These are phyloP conservation scores for Platypus cylindrus DNA, from an alignment of 2,888 invertebrate species.

Conservation along the genomic window DNA sequence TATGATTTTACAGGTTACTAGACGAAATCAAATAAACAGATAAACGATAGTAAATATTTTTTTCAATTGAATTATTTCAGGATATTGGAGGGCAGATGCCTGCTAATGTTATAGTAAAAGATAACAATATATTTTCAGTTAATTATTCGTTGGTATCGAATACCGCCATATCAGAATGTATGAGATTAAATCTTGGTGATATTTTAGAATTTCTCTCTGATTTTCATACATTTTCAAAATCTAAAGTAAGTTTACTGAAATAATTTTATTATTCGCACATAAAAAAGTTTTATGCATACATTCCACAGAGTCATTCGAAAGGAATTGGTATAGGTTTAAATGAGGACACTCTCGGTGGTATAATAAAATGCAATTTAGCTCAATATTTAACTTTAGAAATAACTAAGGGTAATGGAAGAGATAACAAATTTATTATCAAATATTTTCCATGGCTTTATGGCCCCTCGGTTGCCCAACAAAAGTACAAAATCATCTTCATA, in stretches of 20 bases:
- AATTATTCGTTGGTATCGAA: slow-evolving; percentile 44
- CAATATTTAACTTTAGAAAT: slow-evolving; percentile 90
- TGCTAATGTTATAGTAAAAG: slow-evolving; percentile 55
- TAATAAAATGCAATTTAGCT: slow-evolving; percentile 90
- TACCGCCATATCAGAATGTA: slow-evolving; percentile 87
- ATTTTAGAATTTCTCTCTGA: slow-evolving; percentile 91
- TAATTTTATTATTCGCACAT: not conserved
- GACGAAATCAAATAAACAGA: not conserved
- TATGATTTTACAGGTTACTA: slow-evolving; percentile 62
- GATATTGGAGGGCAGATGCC: slow-evolving; percentile 84
- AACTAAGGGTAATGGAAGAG: slow-evolving; percentile 72
- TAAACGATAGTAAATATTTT: slow-evolving; percentile 2
- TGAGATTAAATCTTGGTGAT: slow-evolving; percentile 84
- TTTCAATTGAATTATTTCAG: slow-evolving; percentile 23
- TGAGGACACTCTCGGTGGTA: slow-evolving; percentile 93
- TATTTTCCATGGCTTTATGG: slow-evolving; percentile 87
- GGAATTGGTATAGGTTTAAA: slow-evolving; percentile 57
- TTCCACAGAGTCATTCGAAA: slow-evolving; percentile 59
- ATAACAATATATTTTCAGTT: slow-evolving; percentile 35
- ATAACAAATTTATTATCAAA: slow-evolving; percentile 65
- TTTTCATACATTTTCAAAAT: slow-evolving; percentile 89
- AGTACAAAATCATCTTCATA: slow-evolving; percentile 47
- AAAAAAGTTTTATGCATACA: no score
- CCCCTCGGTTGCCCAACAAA: slow-evolving; percentile 67
- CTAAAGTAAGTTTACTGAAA: slow-evolving; percentile 77